Evolutionary conservation across 2,113 vertebrate species (phyloP), one percentile per base, ranked within the genome.

Genomic region (Larimichthys crocea): DNA sequence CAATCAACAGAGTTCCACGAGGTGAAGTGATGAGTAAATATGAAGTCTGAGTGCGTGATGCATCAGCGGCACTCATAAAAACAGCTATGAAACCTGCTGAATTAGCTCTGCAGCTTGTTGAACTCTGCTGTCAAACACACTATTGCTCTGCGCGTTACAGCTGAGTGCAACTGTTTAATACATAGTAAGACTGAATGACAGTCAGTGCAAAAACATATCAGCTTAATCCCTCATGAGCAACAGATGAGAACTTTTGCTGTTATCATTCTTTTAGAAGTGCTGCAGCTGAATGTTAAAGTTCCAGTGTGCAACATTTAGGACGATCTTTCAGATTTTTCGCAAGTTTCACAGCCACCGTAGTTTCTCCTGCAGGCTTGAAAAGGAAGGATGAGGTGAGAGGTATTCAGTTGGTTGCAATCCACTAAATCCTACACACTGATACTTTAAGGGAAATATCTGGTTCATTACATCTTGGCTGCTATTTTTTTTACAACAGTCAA

Each of bases 71-170:
- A 29, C 56, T 74, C 76, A 6, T 26, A 53, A 5, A 50, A 29
- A 65, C 71, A 67, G 44, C 42, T 53, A 62, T 64, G 61, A 63
- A 71, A 74, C 24, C 50, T 31, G 72, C 46, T 76, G 11, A 48
- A 66, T 74, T 3, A 64, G 48, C 63, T 67, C 9, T 2, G 12
- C 29, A 52, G 31, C 61, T 42, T 61, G 74, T 69, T 74, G 49
- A 77, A 67, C 67, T 62, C 60, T 68, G 66, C 44, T 68, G 69
- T 56, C 77, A 85, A 61, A 20, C 62, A 76, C 78, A 68, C 74
- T 46, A 75, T 14, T n/a, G 10, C 61, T 42, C 20, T 35, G 20
- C 9, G 11, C 4, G 0, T 49, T 42, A 71, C 26, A 57, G 53
- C 12, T 19, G 71, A 60, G 17, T 35, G 12, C 40, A 42, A 53